phyloP scores from a whole-genome alignment of 2,113 vertebrate genomes.

The Tychaedon coryphoeus region DNA sequence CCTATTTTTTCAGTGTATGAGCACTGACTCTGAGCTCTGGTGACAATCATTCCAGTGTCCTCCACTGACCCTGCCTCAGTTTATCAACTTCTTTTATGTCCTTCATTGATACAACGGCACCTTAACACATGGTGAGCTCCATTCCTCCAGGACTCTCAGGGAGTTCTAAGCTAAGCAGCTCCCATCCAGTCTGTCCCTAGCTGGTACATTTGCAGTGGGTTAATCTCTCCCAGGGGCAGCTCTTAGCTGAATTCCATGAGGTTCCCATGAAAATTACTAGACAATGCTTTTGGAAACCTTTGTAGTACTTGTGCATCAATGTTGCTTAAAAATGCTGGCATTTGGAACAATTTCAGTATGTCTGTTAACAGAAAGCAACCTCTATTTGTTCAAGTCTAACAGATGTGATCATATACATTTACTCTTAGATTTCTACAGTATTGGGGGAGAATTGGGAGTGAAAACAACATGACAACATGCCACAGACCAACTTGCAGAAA shows the following conservation, averaged over 20 bases:
- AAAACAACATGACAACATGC: constrained; percentile 94
- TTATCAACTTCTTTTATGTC: not conserved
- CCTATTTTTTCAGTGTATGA: not conserved
- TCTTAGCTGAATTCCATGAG: not conserved
- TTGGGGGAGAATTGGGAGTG: constrained; percentile 96
- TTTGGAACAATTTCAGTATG: not conserved
- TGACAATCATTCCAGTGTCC: not conserved
- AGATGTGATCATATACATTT: not conserved
- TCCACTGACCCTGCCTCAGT: not conserved
- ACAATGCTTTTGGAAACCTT: not conserved
- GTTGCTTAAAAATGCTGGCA: not conserved
- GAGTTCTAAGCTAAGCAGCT: not conserved
- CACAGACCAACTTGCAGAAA: constrained; percentile 92
- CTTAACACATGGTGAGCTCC: not conserved
- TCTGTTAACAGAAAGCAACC: not conserved
- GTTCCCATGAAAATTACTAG: not conserved
- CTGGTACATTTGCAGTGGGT: not conserved
- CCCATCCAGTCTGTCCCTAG: not conserved
- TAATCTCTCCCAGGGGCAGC: not conserved
- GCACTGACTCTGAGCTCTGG: not conserved
- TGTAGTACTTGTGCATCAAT: not conserved
- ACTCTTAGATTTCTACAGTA: constrained; percentile 91
- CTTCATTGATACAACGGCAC: not conserved
- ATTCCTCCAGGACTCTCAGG: not conserved
- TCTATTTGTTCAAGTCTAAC: not conserved